Conservation (phyloP, 2,113 vertebrate genomes). For the Psophia crepitans region DNA sequence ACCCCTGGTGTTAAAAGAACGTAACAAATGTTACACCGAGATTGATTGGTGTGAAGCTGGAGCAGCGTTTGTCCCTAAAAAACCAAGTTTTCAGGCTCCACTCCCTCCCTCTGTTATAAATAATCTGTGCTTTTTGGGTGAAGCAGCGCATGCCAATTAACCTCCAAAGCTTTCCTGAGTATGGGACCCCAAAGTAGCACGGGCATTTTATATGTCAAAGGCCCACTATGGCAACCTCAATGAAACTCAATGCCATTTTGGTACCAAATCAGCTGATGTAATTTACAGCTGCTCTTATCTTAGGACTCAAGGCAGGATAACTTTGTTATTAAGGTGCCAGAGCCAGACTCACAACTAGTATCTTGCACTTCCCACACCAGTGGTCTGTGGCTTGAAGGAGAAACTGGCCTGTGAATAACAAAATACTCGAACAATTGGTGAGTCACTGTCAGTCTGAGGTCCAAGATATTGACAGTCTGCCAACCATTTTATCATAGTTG, state of each 20-base stretch:
- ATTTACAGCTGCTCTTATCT: not conserved
- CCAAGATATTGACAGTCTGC: not conserved
- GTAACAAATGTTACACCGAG: not conserved
- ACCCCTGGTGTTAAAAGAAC: not conserved
- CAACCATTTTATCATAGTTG: not conserved
- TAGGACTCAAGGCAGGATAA: not conserved
- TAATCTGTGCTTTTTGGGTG: not conserved
- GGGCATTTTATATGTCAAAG: not conserved
- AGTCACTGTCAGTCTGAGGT: not conserved
- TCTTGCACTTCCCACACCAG: not conserved
- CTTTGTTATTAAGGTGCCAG: not conserved
- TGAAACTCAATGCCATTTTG: not conserved
- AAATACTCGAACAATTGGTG: not conserved
- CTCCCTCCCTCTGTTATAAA: not conserved
- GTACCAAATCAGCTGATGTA: not conserved
- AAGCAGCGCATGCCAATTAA: not conserved
- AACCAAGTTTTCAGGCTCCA: not conserved
- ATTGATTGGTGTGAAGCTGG: not conserved
- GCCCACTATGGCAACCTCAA: not conserved
- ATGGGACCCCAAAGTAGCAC: not conserved
- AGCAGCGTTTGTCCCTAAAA: not conserved
- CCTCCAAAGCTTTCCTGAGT: not conserved
- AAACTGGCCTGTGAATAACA: not conserved
- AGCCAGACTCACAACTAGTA: not conserved
- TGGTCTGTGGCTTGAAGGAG: not conserved